A percentile compares a stretch with the other conserved stretches of the same genome.
Conservation (phyloP, 2,888 invertebrate species). For the Agrotis puta region DNA sequence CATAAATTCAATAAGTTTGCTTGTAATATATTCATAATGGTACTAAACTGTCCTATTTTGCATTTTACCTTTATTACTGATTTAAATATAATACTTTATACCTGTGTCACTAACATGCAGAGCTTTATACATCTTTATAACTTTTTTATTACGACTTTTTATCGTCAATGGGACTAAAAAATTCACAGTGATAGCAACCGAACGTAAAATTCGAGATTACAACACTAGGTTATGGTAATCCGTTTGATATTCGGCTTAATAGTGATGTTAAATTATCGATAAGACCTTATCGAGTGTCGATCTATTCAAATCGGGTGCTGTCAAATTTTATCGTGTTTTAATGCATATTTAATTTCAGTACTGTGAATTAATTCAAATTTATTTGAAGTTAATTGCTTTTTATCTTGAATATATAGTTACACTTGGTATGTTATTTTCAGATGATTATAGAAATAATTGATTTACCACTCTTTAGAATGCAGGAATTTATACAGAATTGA, state of each 20-base stretch:
- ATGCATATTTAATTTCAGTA: constrained; percentile 19
- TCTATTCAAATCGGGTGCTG: constrained; percentile 29
- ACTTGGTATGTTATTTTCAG: not conserved
- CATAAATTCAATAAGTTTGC: constrained; percentile 29
- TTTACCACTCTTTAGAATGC: not conserved
- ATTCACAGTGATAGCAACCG: constrained; percentile 43
- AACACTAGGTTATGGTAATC: constrained; percentile 64
- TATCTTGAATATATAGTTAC: constrained; percentile 9
- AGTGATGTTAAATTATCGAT: constrained; percentile 49
- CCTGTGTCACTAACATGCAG: constrained; percentile 43
- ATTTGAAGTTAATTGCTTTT: constrained; percentile 12
- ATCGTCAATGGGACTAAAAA: constrained; percentile 47
- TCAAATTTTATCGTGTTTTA: constrained; percentile 21
- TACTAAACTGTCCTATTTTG: constrained; percentile 39
- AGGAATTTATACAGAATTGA: not conserved
- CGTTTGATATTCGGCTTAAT: constrained; percentile 40
- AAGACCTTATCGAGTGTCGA: constrained; percentile 38
- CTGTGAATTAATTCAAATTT: constrained; percentile 28
- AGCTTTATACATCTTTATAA: constrained; percentile 56
- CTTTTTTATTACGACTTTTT: constrained; percentile 56
- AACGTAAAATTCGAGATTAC: constrained; percentile 65
- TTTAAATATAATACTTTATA: not conserved
- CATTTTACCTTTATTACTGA: constrained; percentile 41
- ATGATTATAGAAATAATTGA: not conserved
- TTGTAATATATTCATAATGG: constrained; percentile 40